Percentiles rank a stretch among this genome's conserved stretches.
Evolutionary conservation across 2,888 invertebrate genomes (phyloP).

Genomic region (Apamea monoglypha): DNA sequence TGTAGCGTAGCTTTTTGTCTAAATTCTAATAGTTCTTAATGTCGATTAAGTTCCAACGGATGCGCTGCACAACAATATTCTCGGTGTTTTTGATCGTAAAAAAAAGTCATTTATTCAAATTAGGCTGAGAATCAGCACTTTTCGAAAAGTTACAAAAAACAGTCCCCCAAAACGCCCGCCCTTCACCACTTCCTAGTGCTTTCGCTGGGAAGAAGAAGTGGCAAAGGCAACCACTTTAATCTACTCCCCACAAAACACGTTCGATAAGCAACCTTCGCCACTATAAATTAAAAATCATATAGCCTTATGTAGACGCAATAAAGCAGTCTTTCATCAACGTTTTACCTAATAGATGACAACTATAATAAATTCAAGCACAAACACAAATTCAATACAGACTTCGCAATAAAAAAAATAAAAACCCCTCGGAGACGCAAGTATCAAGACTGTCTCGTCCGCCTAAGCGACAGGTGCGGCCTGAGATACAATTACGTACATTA

Average conservation of each 20-base stretch:
- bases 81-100: not conserved
- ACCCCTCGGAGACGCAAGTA: slow-evolving; percentile 37
- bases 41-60: not conserved
- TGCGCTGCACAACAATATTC: not conserved
- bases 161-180: too few relatives aligned
- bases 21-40: not conserved
- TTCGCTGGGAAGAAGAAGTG: too few relatives aligned
- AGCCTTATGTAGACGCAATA: too few relatives aligned
- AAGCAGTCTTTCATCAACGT: not conserved
- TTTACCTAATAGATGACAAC: not conserved
- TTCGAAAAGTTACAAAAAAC: too few relatives aligned
- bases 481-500: slow-evolving; percentile 80
- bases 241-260: not conserved
- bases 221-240: not conserved
- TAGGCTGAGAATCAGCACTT: too few relatives aligned
- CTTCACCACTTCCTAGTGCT: too few relatives aligned
- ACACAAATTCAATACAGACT: not conserved
- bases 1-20: not conserved
- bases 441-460: slow-evolving; percentile 42
- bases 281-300: too few relatives aligned
- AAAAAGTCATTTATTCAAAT: too few relatives aligned
- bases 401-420: not conserved
- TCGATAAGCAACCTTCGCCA: too few relatives aligned
- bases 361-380: not conserved
- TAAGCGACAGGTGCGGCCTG: slow-evolving; percentile 64